Conservation (phyloP, 1,140 invertebrate genomes). For the Pygmarrhopalites habei region DNA sequence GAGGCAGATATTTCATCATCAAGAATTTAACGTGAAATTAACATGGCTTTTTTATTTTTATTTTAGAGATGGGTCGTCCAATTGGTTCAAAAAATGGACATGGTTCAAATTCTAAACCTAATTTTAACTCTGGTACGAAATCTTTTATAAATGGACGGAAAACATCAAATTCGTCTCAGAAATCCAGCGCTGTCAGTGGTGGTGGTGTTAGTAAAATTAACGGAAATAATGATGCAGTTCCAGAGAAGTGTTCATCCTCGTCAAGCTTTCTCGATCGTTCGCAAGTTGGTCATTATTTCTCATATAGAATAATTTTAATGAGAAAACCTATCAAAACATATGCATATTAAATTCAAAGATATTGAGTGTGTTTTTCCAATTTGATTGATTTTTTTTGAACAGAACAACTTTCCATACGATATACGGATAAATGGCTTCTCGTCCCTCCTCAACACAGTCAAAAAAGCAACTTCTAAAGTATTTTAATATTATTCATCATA, state of each 20-base stretch:
- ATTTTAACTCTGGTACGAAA: neutral
- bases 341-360: too few relatives aligned
- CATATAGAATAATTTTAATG: too few relatives aligned
- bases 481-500: neutral
- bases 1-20: too few relatives aligned
- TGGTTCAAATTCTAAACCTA: neutral
- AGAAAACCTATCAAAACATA: too few relatives aligned
- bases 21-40: too few relatives aligned
- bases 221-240: neutral
- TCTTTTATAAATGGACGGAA: neutral
- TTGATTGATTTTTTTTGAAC: too few relatives aligned
- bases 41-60: too few relatives aligned
- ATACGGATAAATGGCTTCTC: constrained; percentile 26
- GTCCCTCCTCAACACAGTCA: constrained; percentile 23
- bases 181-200: neutral
- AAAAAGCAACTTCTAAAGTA: constrained; percentile 23
- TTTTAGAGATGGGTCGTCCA: neutral
- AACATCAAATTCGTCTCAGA: neutral
- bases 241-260: neutral
- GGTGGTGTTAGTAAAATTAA: neutral
- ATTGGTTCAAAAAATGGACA: constrained; percentile 4
- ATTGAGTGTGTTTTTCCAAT: too few relatives aligned
- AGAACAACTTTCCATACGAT: constrained; percentile 25
- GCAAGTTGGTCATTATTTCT: too few relatives aligned
- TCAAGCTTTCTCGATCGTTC: neutral